Evolutionary conservation across 2,113 vertebrate species (phyloP), one percentile per base, ranked within the genome.

Genomic region (Bettongia penicillata): DNA sequence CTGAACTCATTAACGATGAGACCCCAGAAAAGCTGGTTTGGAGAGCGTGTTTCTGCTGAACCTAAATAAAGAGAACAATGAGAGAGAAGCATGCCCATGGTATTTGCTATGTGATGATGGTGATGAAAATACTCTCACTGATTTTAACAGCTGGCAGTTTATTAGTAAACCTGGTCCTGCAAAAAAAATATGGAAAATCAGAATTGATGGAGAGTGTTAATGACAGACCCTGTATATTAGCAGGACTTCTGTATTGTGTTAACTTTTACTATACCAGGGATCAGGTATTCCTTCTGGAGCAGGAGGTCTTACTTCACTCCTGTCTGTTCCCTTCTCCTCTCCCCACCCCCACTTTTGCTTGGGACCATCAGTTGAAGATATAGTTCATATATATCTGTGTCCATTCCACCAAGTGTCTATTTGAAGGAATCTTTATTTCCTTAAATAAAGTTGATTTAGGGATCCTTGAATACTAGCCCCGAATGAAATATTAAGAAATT

Each of bases 91-190:
- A 96, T 97, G 77, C 91, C 93, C 93, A 51, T 43, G 91, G 84
- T 96, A 97, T 98, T 98, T 97, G 96, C 96, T 97, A 96, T 95
- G 95, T 96, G 96, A 91, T 95, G 90, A 53, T 96, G 98, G 94
- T 97, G 97, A 97, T 98, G 98, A 98, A 98, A 98, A 98, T 49
- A 5, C 91, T 90, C 92, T 98, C 97, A 97, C 98, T 98, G 98
- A 97, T 94, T 97, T 43, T 98, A 98, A 98, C 98, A 98, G 97
- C 97, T 98, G 97, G 97, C 97, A 90, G 91, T 98, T 98, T 98
- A 98, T 96, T 96, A 96, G 96, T 93, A 98, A 98, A 98, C 91
- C 90, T 98, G 96, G 77, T 94, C 94, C 97, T 96, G 98, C 97
- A 98, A 84, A 77, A 90, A 93, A 97, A 96, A 98, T 97, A 91